Percentiles rank a stretch among this genome's conserved stretches.
Evolutionary conservation across 92 coral and sea anemone genomes (phyloP).

Genomic region (Montipora capitata): DNA sequence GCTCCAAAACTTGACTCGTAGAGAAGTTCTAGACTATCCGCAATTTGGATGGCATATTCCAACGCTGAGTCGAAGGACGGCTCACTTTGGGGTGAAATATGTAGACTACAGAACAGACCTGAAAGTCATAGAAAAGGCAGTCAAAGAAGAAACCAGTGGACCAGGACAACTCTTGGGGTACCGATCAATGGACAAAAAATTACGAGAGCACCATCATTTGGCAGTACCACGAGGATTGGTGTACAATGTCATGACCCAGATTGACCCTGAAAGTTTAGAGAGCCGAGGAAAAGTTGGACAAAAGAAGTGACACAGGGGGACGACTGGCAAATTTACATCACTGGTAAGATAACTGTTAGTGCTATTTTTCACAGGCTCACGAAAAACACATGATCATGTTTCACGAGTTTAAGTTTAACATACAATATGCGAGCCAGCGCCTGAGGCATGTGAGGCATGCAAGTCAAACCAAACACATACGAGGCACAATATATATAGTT

Average conservation of each 20-base stretch:
- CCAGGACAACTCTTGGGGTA: slow-evolving; percentile 73
- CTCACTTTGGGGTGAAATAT: slow-evolving; percentile 53
- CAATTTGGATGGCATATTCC: slow-evolving; percentile 32
- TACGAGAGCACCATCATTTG: slow-evolving; percentile 29
- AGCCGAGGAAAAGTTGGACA: slow-evolving; percentile 57
- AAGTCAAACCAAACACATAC: too few species aligned
- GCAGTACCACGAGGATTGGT: slow-evolving; percentile 76
- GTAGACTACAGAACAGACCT: slow-evolving; percentile 53
- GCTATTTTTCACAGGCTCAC: slow-evolving; percentile 8
- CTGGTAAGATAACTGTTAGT: slow-evolving; percentile 45
- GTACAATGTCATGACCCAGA: slow-evolving; percentile 64
- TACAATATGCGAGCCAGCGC: background rate
- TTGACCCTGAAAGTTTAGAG: slow-evolving; percentile 67
- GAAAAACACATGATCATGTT: background rate
- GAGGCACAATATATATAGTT: background rate
- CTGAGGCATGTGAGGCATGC: too few species aligned
- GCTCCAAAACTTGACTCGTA: too few species aligned
- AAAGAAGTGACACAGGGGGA: slow-evolving; percentile 57
- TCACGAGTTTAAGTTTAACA: background rate
- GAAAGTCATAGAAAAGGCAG: slow-evolving; percentile 32
- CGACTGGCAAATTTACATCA: slow-evolving; percentile 65
- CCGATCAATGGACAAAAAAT: background rate
- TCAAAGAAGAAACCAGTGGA: too few species aligned
- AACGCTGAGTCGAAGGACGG: slow-evolving; percentile 57
- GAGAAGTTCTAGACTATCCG: background rate